Evolutionary conservation across 2,113 vertebrate genomes (phyloP), one percentile per base, ranked within the genome.

Genomic region (Erythrocercus mccallii): DNA sequence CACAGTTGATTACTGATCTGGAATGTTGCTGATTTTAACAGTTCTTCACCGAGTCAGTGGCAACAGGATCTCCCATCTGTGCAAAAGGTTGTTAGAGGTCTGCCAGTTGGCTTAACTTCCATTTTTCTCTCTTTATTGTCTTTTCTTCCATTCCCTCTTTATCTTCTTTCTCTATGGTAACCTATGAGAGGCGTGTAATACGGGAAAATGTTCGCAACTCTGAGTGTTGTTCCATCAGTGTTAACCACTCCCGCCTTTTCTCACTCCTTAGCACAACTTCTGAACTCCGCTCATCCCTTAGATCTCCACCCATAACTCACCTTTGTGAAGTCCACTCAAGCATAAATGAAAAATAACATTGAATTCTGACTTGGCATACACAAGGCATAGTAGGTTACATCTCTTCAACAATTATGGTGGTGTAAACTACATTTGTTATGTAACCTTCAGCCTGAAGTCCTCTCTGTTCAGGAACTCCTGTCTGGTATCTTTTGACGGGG

Each of bases 11-110:
- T 30, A 1, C 6, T 2, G 1, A 1, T 22, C 11, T 33, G 23
- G 40, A 40, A 1, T 4, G 7, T 5, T 6, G 9, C 13, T 18
- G 44, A 37, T 51, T 51, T 24, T 28, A 66, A 38, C 51, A 23
- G 23, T 20, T 78, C 27, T 14, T 62, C 12, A 3, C 10, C 0
- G 1, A 37, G 20, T 0, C 0, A 0, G 8, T 15, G 24, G 30
- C 44, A 27, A 2, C 4, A 25, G 21, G 19, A 22, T 60, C 14
- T 68, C 16, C 16, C 31, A 20, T 47, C 66, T 60, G 4, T 10
- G 18, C 24, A 7, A 47, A 70, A 23, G 19, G 37, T 20, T 64
- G 30, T 21, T 6, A 8, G 53, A 37, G 27, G 48, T 28, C 8
- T 48, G 19, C 24, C 53, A 35, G 10, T 28, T 92, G 62, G 10